phyloP scores from a whole-genome alignment of 2,113 vertebrate genomes.

The Salvator merianae region DNA sequence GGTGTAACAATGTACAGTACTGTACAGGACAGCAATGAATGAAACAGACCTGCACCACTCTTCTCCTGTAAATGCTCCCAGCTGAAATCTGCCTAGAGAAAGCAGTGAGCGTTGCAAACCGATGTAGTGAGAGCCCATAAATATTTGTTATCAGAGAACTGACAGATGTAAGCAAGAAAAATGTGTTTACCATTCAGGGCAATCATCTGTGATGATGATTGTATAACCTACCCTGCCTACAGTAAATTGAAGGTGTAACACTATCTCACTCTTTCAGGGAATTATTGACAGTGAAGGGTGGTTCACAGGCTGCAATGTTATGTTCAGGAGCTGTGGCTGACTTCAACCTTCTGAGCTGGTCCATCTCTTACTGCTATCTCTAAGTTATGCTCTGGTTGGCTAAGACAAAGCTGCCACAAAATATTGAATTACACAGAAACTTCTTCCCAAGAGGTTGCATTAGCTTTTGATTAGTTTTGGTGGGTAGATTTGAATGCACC shows the following conservation, averaged over 20 bases:
- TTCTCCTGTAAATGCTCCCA: slow-evolving; percentile 4
- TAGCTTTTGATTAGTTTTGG: background rate
- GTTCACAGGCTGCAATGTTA: background rate
- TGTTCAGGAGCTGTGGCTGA: background rate
- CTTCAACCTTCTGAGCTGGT: background rate
- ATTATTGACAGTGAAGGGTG: slow-evolving; percentile 35
- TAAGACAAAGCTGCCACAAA: background rate
- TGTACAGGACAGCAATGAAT: background rate
- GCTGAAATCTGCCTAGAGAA: slow-evolving; percentile 34
- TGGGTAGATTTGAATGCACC: no score
- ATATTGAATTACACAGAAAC: no score
- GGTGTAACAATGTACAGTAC: background rate
- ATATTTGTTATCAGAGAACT: slow-evolving; percentile 32
- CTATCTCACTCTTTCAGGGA: slow-evolving; percentile 25
- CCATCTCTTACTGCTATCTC: background rate
- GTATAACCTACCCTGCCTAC: slow-evolving; percentile 30
- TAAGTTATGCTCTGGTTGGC: background rate
- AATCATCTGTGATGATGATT: slow-evolving; percentile 36
- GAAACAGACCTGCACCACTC: slow-evolving; percentile 1
- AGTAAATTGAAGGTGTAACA: slow-evolving; percentile 31
- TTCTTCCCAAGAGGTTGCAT: no score
- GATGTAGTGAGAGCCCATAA: slow-evolving; percentile 35
- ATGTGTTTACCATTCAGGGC: slow-evolving; percentile 20
- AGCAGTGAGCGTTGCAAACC: slow-evolving; percentile 31
- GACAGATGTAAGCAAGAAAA: slow-evolving; percentile 41